A percentile compares a stretch with the other conserved stretches of the same genome.
phyloP scores from a whole-genome alignment of 2,888 invertebrate species.

The Metopia argyrocephala region DNA sequence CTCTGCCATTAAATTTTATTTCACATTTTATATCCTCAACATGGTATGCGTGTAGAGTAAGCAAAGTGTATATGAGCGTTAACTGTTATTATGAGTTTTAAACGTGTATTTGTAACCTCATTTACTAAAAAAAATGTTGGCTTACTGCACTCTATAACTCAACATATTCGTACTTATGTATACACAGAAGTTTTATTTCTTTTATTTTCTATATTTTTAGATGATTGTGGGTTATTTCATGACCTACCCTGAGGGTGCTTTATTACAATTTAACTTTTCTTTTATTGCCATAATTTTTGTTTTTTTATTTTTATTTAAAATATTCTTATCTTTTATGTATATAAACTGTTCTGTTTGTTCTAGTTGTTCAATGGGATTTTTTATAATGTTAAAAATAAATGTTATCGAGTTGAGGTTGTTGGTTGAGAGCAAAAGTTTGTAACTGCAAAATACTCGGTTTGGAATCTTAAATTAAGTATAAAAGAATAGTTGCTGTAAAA shows the following conservation, averaged over 20 bases:
- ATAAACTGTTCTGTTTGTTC: background rate
- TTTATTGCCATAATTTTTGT: constrained; percentile 45
- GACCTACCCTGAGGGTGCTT: constrained; percentile 40
- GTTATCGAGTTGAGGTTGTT: background rate
- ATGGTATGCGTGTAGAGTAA: background rate
- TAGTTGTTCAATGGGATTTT: background rate
- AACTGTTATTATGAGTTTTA: background rate
- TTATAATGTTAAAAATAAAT: background rate
- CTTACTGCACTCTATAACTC: too few relatives aligned
- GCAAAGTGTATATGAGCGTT: background rate
- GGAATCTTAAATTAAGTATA: background rate
- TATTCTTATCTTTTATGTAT: constrained; percentile 9
- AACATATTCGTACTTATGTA: too few relatives aligned
- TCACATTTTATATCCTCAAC: background rate
- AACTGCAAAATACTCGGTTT: background rate
- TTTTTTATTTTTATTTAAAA: background rate
- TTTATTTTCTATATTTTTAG: constrained; percentile 9
- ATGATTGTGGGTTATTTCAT: constrained; percentile 15
- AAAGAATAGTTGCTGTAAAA: too few relatives aligned
- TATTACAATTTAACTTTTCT: constrained; percentile 61
- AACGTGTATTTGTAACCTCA: constrained; percentile 14
- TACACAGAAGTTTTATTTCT: constrained; percentile 25
- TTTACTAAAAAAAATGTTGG: constrained; percentile 17
- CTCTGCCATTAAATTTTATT: constrained; percentile 8
- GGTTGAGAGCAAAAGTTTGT: background rate